phyloP scores from a whole-genome alignment of 1,140 invertebrate genomes.

The Drosophila kepulauana region DNA sequence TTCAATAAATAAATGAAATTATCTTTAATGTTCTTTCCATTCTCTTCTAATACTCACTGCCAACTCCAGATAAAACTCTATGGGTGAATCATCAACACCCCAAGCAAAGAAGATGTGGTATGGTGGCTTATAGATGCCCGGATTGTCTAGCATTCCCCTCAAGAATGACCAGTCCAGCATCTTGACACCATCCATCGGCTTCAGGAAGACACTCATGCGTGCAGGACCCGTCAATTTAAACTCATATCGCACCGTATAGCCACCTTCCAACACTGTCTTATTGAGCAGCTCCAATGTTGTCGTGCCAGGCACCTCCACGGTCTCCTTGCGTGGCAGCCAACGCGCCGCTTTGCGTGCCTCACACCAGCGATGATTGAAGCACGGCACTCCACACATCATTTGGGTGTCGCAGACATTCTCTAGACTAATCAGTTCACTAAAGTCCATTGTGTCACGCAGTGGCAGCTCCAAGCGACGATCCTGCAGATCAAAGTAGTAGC shows the following conservation, averaged over 20 bases:
- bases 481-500: slow-evolving; percentile 90
- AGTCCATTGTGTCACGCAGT: slow-evolving; percentile 84
- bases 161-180: slow-evolving; percentile 65
- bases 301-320: slow-evolving; percentile 50
- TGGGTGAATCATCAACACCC: slow-evolving; percentile 86
- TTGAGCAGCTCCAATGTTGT: slow-evolving; percentile 50
- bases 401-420: slow-evolving; percentile 87
- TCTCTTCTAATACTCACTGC: slow-evolving; percentile 21
- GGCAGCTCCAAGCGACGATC: slow-evolving; percentile 89
- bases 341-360: slow-evolving; percentile 44
- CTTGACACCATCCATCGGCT: slow-evolving; percentile 51
- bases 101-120: slow-evolving; percentile 90
- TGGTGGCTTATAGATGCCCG: slow-evolving; percentile 86
- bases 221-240: slow-evolving; percentile 87
- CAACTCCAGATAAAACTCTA: slow-evolving; percentile 86
- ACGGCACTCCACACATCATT: slow-evolving; percentile 91
- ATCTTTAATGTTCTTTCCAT: too few species aligned
- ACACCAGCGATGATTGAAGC: slow-evolving; percentile 87
- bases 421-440: slow-evolving; percentile 86
- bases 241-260: slow-evolving; percentile 32
- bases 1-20: not conserved
- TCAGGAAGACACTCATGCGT: slow-evolving; percentile 85
- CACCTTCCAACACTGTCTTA: slow-evolving; percentile 33
- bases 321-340: slow-evolving; percentile 62
- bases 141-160: slow-evolving; percentile 87